Percentiles rank a stretch among this genome's conserved stretches.
phyloP scores from a whole-genome alignment of 2,888 invertebrate species.

The Capitulum mitella region DNA sequence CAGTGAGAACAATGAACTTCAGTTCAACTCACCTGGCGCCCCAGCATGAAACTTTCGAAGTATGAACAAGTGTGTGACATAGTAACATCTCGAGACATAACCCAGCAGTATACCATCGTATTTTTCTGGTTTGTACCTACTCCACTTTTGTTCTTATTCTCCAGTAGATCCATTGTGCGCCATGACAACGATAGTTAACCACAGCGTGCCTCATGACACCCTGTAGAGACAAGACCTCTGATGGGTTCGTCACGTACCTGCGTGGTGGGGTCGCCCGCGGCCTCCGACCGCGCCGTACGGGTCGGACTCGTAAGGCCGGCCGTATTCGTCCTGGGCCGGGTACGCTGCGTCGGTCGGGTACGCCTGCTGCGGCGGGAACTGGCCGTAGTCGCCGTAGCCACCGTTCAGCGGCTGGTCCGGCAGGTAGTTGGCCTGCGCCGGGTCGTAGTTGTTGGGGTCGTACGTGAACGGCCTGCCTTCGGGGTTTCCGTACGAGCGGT shows the following conservation, averaged over 20 bases:
- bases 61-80: too few relatives aligned
- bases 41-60: too few relatives aligned
- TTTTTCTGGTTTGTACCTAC: too few relatives aligned
- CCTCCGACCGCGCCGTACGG: conserved; percentile 84
- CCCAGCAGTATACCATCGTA: too few relatives aligned
- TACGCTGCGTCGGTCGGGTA: conserved; percentile 28
- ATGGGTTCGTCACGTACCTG: conserved; percentile 56
- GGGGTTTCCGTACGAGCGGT: conserved; percentile 35
- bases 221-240: too few relatives aligned
- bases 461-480: conserved; percentile 35
- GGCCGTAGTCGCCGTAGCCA: conserved; percentile 73
- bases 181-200: too few relatives aligned
- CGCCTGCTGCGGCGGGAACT: conserved; percentile 55
- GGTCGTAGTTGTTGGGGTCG: conserved; percentile 37
- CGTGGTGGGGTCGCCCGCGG: conserved; percentile 76
- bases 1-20: not conserved
- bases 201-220: too few relatives aligned
- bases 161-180: too few relatives aligned
- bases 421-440: conserved; percentile 37
- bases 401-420: conserved; percentile 48
- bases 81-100: too few relatives aligned
- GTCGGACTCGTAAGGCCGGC: conserved; percentile 49
- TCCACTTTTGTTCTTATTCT: too few relatives aligned
- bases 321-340: conserved; percentile 41
- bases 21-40: too few relatives aligned